Evolutionary conservation across 2,888 invertebrate species (phyloP), one percentile per base, ranked within the genome.

Genomic region (Helicoverpa assulta): DNA sequence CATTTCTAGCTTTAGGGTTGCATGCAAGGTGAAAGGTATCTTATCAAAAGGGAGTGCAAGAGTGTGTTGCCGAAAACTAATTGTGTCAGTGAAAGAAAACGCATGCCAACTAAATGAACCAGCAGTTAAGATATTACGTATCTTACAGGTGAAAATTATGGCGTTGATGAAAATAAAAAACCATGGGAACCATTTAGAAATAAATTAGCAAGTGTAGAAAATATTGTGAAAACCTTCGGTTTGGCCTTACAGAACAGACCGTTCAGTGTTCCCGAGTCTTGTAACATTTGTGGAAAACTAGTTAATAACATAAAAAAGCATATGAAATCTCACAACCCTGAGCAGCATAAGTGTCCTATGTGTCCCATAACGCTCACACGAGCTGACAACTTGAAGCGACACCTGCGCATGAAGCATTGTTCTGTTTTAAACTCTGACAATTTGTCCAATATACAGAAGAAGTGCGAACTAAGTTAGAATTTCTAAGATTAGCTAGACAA

Each of bases 291-390:
- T 91, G 96, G 97, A 75, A 97, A 97, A 93, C 95, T 96, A 76
- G 97, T 97, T 80, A 96, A 96, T 87, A 97, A 97, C 92, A 94
- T 97, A 85, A 97, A 97, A 96, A 97, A 97, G 87, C 97, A 97
- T 87, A 93, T 97, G 91, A 96, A 97, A 89, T 96, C 96, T 47
- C 97, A 97, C 88, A 96, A 96, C 80, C 97, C 97, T 18, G 96
- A 96, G 84, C 96, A 96, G 83, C 96, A 96, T 88, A 96, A 96
- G 85, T 97, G 97, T 82, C 97, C 97, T 4, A 90, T 96, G 84
- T 97, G 97, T 89, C 96, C 96, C 56, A 96, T 96, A 78, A 95
- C 96, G 66, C 96, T 97, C 85, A 97, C 97, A 55, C 94, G 97
- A 73, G 97, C 96, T 78, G 97, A 97, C 89, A 97, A 97, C 89